Evolutionary conservation across 1,140 invertebrate species (phyloP).

Genomic region (Sitobion miscanthi): DNA sequence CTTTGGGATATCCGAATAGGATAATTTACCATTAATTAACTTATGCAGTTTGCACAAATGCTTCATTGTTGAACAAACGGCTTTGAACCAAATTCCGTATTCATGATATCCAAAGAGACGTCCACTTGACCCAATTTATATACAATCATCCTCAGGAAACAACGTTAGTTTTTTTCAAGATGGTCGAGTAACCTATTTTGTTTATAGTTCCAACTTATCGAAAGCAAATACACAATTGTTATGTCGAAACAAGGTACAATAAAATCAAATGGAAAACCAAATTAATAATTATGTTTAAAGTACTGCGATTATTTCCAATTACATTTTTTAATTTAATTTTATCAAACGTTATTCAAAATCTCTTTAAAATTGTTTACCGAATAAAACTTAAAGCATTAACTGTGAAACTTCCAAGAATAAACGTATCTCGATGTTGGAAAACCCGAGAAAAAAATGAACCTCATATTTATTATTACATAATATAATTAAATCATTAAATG

Average conservation of each 20-base stretch:
- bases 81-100: neutral
- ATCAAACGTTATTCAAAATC: neutral
- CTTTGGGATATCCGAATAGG: neutral
- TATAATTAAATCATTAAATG: neutral
- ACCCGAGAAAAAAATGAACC: neutral
- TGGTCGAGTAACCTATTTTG: neutral
- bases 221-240: neutral
- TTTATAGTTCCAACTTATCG: neutral
- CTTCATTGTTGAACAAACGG: neutral
- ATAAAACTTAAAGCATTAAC: neutral
- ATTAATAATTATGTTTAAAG: neutral
- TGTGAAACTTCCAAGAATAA: neutral
- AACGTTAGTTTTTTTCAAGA: conserved; percentile 11
- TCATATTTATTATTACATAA: neutral
- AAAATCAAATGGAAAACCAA: neutral
- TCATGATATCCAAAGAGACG: neutral
- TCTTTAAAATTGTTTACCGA: neutral
- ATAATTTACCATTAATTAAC: conserved; percentile 42
- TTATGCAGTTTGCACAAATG: conserved; percentile 9
- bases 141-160: neutral
- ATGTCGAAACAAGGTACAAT: neutral
- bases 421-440: neutral
- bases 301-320: neutral
- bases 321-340: neutral
- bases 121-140: neutral